Evolutionary conservation across 1,140 invertebrate species (phyloP), one percentile per base, ranked within the genome.

Genomic region (Diachasma alloeum): DNA sequence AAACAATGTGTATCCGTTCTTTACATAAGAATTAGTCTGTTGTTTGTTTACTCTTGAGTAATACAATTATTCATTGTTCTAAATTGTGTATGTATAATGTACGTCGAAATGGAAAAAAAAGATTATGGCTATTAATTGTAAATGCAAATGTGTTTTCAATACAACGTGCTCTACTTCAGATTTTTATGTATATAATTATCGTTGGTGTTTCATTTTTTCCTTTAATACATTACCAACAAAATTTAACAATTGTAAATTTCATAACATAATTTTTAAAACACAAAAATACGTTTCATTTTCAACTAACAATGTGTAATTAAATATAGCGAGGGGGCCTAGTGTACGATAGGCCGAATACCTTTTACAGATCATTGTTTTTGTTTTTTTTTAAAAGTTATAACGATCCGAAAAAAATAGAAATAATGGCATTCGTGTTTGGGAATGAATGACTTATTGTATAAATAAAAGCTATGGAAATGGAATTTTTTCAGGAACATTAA

Each of bases 171-270:
- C 24, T 63, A 63, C 6, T 26, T 63, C 19, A 63, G 59, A 63
- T 63, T 63, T 53, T n/a, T 63, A 63, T 63, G 24, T 63, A 31
- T 63, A 63, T 63, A 63, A 63, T 63, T 13, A 26, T 63, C 59
- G 59, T 63, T 63, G 59, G 24, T 63, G 59, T 63, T 63, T 63
- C 11, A 63, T 63, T 63, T 24, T 63, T 26, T 63, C 11, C 2
- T 26, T 63, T 26, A 63, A 63, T 63, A 63, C 59, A 63, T 26
- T 63, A 63, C 59, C 59, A 63, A 63, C 24, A 63, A 63, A 63
- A 63, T 63, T 63, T 63, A 63, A 63, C 59, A 63, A 63, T 63
- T 63, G 59, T 63, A 63, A 63, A 63, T 26, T 63, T 63, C 24
- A 63, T 63, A 63, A 63, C 59, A 63, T 15, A 63, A 63, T 63